These are phyloP conservation scores for Meteorus sp. DNA, from an alignment of 1,140 invertebrate species.

Conservation along the genomic window DNA sequence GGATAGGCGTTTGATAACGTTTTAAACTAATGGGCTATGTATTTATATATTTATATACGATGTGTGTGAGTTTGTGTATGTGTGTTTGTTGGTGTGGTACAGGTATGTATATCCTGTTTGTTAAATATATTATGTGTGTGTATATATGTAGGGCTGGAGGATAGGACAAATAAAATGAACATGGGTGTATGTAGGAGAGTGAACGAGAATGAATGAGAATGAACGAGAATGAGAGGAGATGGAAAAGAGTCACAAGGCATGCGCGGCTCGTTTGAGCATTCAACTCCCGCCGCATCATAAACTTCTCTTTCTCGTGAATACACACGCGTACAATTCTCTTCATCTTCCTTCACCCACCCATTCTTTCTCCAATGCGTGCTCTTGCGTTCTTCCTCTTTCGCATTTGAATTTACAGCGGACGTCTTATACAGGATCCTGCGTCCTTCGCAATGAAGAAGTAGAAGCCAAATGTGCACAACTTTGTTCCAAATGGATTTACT, in stretches of 20 bases:
- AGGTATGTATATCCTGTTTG: neutral
- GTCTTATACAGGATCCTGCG: no score
- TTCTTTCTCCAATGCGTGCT: no score
- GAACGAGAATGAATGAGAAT: neutral
- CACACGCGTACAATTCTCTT: no score
- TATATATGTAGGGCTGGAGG: neutral
- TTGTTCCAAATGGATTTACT: no score
- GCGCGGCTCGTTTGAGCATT: slow-evolving; percentile 16
- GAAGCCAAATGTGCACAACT: no score
- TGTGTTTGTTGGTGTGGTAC: neutral
- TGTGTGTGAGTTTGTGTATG: neutral
- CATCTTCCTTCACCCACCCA: no score
- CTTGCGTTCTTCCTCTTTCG: no score
- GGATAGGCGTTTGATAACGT: neutral
- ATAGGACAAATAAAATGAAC: neutral
- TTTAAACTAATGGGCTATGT: no score
- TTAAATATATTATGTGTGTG: neutral
- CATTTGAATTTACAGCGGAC: no score
- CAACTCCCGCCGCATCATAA: slow-evolving; percentile 14
- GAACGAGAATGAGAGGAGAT: neutral
- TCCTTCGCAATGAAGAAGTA: no score
- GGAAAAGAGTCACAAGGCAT: slow-evolving; percentile 10
- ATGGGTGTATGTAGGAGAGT: neutral
- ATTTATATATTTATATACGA: no score
- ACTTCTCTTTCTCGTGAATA: slow-evolving; percentile 3